phyloP scores from a whole-genome alignment of 2,797 vertebrate species.

The Xenentodon cancila region DNA sequence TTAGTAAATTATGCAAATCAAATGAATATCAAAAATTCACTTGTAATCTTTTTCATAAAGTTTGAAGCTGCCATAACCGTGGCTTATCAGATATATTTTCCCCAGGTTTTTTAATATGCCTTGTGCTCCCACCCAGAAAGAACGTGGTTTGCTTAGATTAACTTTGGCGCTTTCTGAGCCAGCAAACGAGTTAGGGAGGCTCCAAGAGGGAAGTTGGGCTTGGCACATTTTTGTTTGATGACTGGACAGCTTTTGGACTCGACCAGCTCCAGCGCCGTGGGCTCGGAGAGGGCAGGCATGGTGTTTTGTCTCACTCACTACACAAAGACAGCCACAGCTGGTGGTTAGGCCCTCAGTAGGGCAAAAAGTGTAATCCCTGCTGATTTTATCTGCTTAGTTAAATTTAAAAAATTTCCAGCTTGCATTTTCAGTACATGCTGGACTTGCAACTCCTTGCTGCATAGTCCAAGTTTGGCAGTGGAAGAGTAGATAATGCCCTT shows the following conservation, averaged over 20 bases:
- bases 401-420: background rate
- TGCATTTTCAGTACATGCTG: background rate
- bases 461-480: background rate
- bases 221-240: conserved; percentile 68
- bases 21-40: no score
- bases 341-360: conserved; percentile 28
- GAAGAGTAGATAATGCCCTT: conserved; percentile 31
- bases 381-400: background rate
- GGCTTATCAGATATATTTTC: no score
- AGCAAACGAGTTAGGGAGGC: conserved; percentile 35
- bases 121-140: conserved; percentile 20
- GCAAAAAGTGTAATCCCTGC: conserved; percentile 25
- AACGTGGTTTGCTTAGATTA: conserved; percentile 24
- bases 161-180: conserved; percentile 45
- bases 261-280: conserved; percentile 40
- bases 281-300: conserved; percentile 57
- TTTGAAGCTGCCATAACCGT: no score
- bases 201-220: conserved; percentile 38
- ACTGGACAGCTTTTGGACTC: conserved; percentile 62
- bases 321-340: conserved; percentile 40
- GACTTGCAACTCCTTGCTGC: conserved; percentile 5
- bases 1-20: no score
- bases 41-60: no score
- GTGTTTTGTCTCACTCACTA: conserved; percentile 47
- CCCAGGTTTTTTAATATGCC: conserved; percentile 5